These are phyloP conservation scores for Cephus rjabovi DNA, from an alignment of 2,888 invertebrate genomes.

Conservation along the genomic window DNA sequence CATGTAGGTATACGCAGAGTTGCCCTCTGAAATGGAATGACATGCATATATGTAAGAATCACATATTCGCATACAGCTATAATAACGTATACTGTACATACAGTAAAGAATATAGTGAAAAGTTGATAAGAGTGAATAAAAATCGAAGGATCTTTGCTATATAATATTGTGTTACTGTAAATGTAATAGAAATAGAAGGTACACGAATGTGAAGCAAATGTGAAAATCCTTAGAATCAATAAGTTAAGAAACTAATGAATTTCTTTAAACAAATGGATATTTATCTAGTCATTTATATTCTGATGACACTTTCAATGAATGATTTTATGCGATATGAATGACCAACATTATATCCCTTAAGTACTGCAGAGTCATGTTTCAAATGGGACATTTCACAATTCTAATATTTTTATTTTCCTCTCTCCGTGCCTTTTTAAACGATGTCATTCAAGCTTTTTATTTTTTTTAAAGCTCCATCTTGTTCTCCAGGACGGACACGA, in stretches of 20 bases:
- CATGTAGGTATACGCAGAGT: neutral
- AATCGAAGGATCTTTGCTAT: neutral
- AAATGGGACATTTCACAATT: neutral
- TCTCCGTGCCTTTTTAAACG: neutral
- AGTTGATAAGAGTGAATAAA: neutral
- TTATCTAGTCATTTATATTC: neutral
- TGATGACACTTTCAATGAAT: neutral
- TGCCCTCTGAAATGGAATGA: neutral
- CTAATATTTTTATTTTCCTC: neutral
- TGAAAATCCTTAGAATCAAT: neutral
- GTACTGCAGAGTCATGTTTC: neutral
- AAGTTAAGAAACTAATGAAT: neutral
- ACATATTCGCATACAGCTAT: neutral
- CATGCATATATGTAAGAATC: neutral
- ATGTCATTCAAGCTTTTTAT: neutral
- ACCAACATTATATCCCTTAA: neutral
- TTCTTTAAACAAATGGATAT: neutral
- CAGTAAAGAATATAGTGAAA: neutral
- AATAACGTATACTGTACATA: neutral
- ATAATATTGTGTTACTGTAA: too few relatives aligned
- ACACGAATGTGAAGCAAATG: neutral
- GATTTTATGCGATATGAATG: neutral
- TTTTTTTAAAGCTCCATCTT: neutral
- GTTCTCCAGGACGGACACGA: neutral
- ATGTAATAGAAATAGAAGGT: neutral